Percentiles rank a stretch among this genome's conserved stretches.
Evolutionary conservation across 2,113 vertebrate genomes (phyloP).

Genomic region (Pangasianodon hypophthalmus): DNA sequence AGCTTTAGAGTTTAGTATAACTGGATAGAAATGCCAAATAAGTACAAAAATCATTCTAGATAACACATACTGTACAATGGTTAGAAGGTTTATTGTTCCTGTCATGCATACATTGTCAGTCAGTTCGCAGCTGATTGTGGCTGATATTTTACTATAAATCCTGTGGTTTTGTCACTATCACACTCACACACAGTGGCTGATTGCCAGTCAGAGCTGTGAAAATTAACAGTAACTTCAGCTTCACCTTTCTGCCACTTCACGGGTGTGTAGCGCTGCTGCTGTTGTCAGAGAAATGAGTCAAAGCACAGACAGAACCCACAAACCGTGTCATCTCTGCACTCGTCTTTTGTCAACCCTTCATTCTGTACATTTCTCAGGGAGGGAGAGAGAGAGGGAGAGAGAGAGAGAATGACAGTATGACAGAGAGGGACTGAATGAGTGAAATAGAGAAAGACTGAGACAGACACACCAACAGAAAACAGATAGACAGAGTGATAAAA

Average conservation of each 20-base stretch:
- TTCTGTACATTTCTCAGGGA: neutral
- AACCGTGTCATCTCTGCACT: conserved; percentile 15
- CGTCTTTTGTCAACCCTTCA: conserved; percentile 7
- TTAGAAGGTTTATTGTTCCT: neutral
- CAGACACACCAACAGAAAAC: neutral
- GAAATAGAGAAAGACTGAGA: neutral
- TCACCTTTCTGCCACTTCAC: conserved; percentile 25
- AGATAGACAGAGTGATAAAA: neutral
- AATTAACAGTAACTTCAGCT: conserved; percentile 11
- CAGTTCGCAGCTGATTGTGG: conserved; percentile 40
- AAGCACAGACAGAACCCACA: conserved; percentile 13
- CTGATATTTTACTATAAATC: conserved; percentile 29
- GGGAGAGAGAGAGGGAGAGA: neutral
- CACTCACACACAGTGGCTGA: neutral
- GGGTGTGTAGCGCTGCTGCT: neutral
- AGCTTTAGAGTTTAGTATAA: neutral
- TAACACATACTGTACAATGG: neutral
- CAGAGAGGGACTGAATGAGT: neutral
- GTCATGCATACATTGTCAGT: neutral
- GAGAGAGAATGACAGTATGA: neutral
- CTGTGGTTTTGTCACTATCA: conserved; percentile 35
- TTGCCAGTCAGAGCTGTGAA: conserved; percentile 27
- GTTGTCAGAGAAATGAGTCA: conserved; percentile 29
- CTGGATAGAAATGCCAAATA: neutral
- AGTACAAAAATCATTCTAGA: neutral